Evolutionary conservation across 2,888 invertebrate species (phyloP).

Genomic region (Dryocosmus kuriphilus): DNA sequence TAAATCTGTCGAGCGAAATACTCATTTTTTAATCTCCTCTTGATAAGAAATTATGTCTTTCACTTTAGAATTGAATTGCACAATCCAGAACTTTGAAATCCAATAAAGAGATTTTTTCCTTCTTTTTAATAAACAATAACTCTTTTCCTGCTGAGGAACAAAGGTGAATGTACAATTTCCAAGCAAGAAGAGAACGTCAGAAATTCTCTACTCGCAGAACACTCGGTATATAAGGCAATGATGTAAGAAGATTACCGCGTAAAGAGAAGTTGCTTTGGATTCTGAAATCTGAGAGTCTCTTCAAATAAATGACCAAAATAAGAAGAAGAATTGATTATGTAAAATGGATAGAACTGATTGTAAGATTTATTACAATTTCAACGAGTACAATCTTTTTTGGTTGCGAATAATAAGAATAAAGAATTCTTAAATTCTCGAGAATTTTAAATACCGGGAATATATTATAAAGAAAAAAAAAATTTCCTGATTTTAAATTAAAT

Average conservation of each 20-base stretch:
- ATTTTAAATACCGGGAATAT: too few relatives aligned
- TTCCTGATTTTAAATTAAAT: too few relatives aligned
- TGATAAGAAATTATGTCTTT: not conserved
- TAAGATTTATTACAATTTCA: not conserved
- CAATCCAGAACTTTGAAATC: not conserved
- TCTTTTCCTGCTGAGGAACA: not conserved
- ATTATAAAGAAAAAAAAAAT: too few relatives aligned
- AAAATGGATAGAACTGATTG: not conserved
- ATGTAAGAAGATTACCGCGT: constrained; percentile 50
- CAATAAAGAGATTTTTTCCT: not conserved
- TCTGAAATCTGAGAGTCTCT: constrained; percentile 2
- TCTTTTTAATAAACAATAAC: not conserved
- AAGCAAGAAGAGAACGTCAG: constrained; percentile 28
- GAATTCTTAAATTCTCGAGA: too few relatives aligned
- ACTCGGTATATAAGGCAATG: constrained; percentile 51
- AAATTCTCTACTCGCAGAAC: constrained; percentile 37
- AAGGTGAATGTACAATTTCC: constrained; percentile 29
- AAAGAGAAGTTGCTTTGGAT: constrained; percentile 38
- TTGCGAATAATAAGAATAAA: too few relatives aligned
- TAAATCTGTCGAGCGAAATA: constrained; percentile 4
- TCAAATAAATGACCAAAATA: not conserved
- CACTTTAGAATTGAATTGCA: not conserved
- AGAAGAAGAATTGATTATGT: not conserved
- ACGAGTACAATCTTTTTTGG: not conserved
- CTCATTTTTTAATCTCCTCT: not conserved